Base-by-base conservation (phyloP, 2,888 invertebrate genomes). In the Prenolepis imparis region DNA sequence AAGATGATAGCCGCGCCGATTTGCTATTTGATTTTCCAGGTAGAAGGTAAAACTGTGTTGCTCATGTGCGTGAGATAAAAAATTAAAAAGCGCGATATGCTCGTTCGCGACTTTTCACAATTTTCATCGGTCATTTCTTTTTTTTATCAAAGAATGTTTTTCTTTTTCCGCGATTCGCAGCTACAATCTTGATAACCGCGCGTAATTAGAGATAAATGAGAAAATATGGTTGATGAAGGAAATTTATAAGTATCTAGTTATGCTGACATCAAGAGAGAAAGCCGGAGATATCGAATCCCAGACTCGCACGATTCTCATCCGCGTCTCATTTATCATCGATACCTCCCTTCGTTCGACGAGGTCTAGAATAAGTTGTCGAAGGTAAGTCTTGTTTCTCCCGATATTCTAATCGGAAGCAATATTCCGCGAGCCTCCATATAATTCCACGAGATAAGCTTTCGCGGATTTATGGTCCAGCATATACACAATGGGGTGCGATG, bases 381-480 rank as follows among this genome's bases (percentile, higher is more conserved):
- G 21, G 21, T 57, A 57, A 41, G 44, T 24, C 44, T 24, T 52
- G n/a, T 52, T 28, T 41, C 64, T 63, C 18, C 15, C 52, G 73
- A 82, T 75, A 82, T 82, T 82, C 55, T 75, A 82, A 75, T 82
- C 82, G 66, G 57, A 75, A 75, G 75, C 57, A 75, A 57, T 82
- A 82, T 75, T 32, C 44, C 44, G 32, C 64, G n/a, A 21, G 11
- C 21, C n/a, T n/a, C 18, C 83, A 80, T 86, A 86, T 86, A 86
- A 89, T 89, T 87, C 80, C 55, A 21, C 28, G 64, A 44, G 78
- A 86, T 86, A 85, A 89, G 82, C 77, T 82, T 86, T 77, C 83
- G 73, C 67, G 66, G 75, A 90, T 90, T 90, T 90, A 90, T 85
- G 83, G 67, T 81, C 21, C 32, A 73, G 52, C 12, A 59, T 52